phyloP scores from a whole-genome alignment of 2,113 vertebrate species.

The Bostrychus sinensis region DNA sequence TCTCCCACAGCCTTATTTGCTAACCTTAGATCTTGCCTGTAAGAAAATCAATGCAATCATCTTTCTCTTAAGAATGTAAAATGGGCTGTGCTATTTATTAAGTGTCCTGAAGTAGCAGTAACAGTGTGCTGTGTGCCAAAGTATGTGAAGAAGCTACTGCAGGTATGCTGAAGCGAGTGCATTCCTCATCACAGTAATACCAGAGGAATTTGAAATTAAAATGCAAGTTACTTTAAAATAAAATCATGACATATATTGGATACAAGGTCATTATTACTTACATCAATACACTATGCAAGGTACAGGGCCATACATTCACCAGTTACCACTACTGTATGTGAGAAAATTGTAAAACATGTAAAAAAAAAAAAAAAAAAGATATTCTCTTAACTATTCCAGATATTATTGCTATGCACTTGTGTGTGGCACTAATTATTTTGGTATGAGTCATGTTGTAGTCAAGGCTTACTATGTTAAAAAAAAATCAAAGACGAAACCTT shows the following conservation, averaged over 20 bases:
- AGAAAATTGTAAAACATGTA: no score
- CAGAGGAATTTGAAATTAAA: neutral
- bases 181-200: neutral
- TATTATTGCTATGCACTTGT: neutral
- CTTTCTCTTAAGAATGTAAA: neutral
- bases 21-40: neutral
- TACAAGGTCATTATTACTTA: neutral
- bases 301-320: no score
- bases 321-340: no score
- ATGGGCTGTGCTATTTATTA: neutral
- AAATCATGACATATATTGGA: no score
- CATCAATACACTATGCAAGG: no score
- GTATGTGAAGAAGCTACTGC: slow-evolving; percentile 20
- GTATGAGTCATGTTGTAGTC: neutral
- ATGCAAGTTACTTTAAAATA: neutral
- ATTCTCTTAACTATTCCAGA: no score
- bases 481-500: no score
- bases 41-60: slow-evolving; percentile 2
- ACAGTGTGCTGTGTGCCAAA: neutral
- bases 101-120: slow-evolving; percentile 2
- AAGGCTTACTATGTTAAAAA: neutral
- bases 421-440: neutral
- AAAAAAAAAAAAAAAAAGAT: no score
- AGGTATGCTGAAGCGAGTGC: slow-evolving; percentile 1
- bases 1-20: slow-evolving; percentile 1